These are phyloP conservation scores for Catamblyrhynchus diadema DNA, from an alignment of 2,797 vertebrate genomes.

Conservation along the genomic window DNA sequence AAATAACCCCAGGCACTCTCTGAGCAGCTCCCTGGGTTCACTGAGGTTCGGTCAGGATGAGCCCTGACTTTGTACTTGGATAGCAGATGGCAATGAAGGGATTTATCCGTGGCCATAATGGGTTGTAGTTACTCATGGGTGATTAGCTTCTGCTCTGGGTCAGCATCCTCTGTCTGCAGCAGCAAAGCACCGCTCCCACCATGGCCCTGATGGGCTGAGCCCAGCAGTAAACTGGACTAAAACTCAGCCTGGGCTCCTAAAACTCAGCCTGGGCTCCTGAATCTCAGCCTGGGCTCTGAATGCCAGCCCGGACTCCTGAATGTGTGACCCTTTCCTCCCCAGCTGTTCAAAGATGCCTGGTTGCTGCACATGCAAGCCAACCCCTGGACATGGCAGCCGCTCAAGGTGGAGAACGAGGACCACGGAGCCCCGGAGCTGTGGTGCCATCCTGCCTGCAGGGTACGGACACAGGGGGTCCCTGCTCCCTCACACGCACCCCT, in stretches of 20 bases:
- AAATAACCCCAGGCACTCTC: background rate
- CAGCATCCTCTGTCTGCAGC: background rate
- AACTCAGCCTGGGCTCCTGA: background rate
- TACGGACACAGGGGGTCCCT: background rate
- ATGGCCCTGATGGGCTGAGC: background rate
- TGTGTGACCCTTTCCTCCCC: background rate
- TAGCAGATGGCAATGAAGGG: background rate
- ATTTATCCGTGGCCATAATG: background rate
- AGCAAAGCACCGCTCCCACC: background rate
- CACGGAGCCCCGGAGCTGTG: constrained; percentile 95
- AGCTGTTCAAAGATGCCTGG: constrained; percentile 98
- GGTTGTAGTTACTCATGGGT: background rate
- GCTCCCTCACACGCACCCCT: rapidly evolving
- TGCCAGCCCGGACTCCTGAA: background rate
- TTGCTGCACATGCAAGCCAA: constrained; percentile 86
- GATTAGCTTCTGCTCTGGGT: background rate
- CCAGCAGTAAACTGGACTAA: background rate
- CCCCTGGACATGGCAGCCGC: constrained; percentile 93
- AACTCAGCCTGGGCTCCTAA: background rate
- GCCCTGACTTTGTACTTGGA: background rate
- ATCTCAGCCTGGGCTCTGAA: background rate
- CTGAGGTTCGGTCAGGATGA: background rate
- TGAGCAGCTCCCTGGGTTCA: background rate
- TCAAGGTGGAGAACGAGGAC: constrained; percentile 96
- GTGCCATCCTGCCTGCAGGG: constrained; percentile 97